Evolutionary conservation across 1,140 invertebrate species (phyloP).

Genomic region (Chironomus tepperi): DNA sequence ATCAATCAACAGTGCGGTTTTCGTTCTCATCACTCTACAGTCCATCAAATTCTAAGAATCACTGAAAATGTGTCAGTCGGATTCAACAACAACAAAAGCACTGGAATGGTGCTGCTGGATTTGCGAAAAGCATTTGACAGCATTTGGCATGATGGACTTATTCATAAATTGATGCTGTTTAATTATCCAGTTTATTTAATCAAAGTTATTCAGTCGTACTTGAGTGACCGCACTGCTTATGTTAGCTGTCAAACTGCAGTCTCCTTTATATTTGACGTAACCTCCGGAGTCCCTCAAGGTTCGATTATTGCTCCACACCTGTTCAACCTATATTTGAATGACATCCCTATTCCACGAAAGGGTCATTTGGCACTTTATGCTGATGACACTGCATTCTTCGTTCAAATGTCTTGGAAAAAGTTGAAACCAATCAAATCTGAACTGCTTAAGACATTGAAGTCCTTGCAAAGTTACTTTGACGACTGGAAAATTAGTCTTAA

Average conservation of each 20-base stretch:
- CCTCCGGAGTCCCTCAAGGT: slow-evolving; percentile 33
- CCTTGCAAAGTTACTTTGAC: slow-evolving; percentile 27
- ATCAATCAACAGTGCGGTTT: too few relatives aligned
- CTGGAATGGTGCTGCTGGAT: slow-evolving; percentile 32
- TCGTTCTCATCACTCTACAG: too few relatives aligned
- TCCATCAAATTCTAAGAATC: too few relatives aligned
- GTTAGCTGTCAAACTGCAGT: slow-evolving; percentile 11
- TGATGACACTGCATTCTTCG: slow-evolving; percentile 30
- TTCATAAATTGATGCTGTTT: slow-evolving; percentile 31
- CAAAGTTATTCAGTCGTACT: slow-evolving; percentile 27
- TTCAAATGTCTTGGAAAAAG: neutral
- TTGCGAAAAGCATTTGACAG: slow-evolving; percentile 36
- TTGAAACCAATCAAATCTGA: neutral
- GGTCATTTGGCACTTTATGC: slow-evolving; percentile 29
- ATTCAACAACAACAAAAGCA: slow-evolving; percentile 30
- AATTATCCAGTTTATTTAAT: slow-evolving; percentile 29
- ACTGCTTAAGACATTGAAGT: slow-evolving; percentile 22
- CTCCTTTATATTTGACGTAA: slow-evolving; percentile 26
- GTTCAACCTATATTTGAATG: slow-evolving; percentile 30
- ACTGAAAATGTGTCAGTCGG: slow-evolving; percentile 30
- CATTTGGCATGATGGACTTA: slow-evolving; percentile 34
- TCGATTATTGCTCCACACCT: slow-evolving; percentile 30
- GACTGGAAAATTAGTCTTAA: slow-evolving; percentile 32
- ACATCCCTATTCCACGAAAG: slow-evolving; percentile 27
- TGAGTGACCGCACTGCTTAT: neutral